Conservation (phyloP, 2,888 invertebrate genomes). For the Allolobophora icterica region DNA sequence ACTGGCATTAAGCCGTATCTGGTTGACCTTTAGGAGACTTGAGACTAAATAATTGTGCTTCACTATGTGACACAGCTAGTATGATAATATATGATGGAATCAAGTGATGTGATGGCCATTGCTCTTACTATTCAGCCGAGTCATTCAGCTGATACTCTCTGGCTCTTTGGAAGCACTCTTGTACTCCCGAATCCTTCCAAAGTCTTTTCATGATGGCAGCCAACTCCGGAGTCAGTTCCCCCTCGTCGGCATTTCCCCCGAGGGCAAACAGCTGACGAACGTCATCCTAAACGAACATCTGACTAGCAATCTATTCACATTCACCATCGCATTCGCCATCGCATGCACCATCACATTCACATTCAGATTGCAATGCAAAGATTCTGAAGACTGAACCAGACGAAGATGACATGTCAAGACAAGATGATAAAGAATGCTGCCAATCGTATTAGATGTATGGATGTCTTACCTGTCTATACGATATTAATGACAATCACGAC, state of each 20-base stretch:
- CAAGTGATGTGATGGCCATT: too few relatives aligned
- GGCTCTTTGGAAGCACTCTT: slow-evolving; percentile 75
- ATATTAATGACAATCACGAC: too few relatives aligned
- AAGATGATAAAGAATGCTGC: neutral
- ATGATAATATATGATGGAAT: too few relatives aligned
- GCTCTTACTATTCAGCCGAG: slow-evolving; percentile 80
- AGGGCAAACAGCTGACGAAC: slow-evolving; percentile 35
- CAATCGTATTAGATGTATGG: neutral
- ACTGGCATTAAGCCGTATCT: too few relatives aligned
- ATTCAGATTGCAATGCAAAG: neutral
- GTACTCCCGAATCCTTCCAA: slow-evolving; percentile 85
- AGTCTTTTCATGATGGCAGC: slow-evolving; percentile 83
- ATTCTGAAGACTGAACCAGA: neutral
- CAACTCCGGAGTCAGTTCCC: slow-evolving; percentile 81
- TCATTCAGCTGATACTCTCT: slow-evolving; percentile 77
- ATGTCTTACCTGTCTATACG: neutral
- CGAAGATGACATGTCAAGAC: neutral
- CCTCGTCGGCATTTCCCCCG: slow-evolving; percentile 76
- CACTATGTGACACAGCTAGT: too few relatives aligned
- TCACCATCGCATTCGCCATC: too few relatives aligned
- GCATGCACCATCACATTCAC: too few relatives aligned
- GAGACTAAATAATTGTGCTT: too few relatives aligned
- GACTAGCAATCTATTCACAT: neutral
- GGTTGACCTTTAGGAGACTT: too few relatives aligned
- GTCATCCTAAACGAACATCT: slow-evolving; percentile 31